Evolutionary conservation across 2,888 invertebrate genomes (phyloP).

Genomic region (Polymixis lichenea): DNA sequence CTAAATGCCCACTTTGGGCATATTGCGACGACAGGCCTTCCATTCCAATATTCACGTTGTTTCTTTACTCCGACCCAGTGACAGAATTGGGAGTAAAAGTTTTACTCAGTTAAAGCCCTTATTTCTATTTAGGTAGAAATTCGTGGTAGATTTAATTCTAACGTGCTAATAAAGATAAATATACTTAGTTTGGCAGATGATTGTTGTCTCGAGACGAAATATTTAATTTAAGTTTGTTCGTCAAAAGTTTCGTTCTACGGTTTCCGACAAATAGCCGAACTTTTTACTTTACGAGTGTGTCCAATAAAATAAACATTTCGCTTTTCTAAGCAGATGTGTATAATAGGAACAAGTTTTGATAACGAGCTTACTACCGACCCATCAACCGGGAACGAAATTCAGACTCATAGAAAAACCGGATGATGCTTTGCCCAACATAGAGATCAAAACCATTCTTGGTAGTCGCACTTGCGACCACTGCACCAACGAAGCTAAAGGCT

Average conservation of each 20-base stretch:
- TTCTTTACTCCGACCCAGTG: slow-evolving; percentile 33
- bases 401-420: not conserved
- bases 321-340: not conserved
- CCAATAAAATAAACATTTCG: not conserved
- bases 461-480: not conserved
- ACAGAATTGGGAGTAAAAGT: slow-evolving; percentile 47
- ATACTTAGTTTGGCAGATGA: not conserved
- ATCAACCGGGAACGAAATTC: not conserved
- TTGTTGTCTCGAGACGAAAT: not conserved
- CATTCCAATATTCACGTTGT: not conserved
- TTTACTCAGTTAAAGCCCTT: slow-evolving; percentile 17
- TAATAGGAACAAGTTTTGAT: not conserved
- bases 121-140: slow-evolving; percentile 34
- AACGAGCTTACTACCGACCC: not conserved
- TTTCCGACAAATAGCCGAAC: not conserved
- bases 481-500: not conserved
- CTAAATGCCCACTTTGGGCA: slow-evolving; percentile 12
- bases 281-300: not conserved
- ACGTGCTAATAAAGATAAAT: slow-evolving; percentile 7
- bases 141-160: slow-evolving; percentile 22
- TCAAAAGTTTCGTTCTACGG: not conserved
- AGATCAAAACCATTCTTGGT: not conserved
- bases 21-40: not conserved
- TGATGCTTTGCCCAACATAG: not conserved
- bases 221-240: not conserved